Evolutionary conservation across 2,888 invertebrate genomes (phyloP), one percentile per base, ranked within the genome.

Genomic region (Rhagonycha fulva): DNA sequence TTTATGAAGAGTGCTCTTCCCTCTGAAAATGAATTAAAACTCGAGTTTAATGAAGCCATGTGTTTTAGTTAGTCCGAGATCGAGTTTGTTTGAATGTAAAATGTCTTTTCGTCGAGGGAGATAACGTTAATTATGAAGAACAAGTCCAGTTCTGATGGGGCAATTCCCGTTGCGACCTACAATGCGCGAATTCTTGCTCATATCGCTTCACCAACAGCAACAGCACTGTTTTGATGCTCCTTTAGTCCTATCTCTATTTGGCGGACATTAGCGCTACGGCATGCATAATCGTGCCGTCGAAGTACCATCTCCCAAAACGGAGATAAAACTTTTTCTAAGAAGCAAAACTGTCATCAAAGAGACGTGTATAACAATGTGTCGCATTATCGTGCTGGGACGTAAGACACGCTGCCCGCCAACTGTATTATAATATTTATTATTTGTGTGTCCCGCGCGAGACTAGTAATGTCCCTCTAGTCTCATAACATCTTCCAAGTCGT

Each of bases 41-140:
- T 82, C 81, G 84, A 84, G 81, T 82, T 84, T 83, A 85, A 86
- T 86, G 84, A 85, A 85, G 84, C 85, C 83, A 85, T 86, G 84
- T 84, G 84, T 86, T 86, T 84, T 82, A 84, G 85, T 86, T 86
- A 80, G 76, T 70, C 67, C 80, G 79, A 80, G 80, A 80, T 81
- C 79, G 79, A 78, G 81, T 75, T 79, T 81, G 79, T 80, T 82
- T 78, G 79, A 82, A 85, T 84, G 83, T 79, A 79, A 79, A 82
- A 82, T 83, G 82, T 83, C 82, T 83, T 83, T 84, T 81, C 81
- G 82, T 83, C 83, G 89, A 90, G 91, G 91, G 87, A 81, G 85
- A 83, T 88, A 75, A 71, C 88, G 90, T 91, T 91, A 91, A 91
- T 91, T 91, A 91, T 87, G 88, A 90, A 90, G 89, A 89, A 91